Evolutionary conservation across 2,797 vertebrate genomes (phyloP), one percentile per base, ranked within the genome.

Genomic region (Tarsius wallacei): DNA sequence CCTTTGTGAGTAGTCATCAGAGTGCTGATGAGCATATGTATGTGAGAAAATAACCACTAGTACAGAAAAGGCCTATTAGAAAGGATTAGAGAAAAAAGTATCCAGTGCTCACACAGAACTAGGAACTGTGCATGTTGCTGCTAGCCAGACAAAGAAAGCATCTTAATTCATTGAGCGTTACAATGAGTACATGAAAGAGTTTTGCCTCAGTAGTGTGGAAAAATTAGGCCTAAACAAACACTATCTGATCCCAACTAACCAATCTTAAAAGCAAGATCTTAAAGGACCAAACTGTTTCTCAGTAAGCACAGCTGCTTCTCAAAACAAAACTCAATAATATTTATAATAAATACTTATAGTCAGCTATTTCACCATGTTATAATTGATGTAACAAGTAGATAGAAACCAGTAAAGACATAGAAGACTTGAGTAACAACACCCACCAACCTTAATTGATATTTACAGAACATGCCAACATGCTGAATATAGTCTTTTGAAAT

Each of bases 261-360:
- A 81, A 83, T 76, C 42, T 42, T 74, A 59, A 86, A 68, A 87
- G 57, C 51, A 81, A 36, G 42, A 74, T 57, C 61, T 89, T 31
- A 88, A 21, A 61, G 14, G 36, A 74, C 66, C 26, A 82, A 51
- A 61, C 16, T 74, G 15, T 59, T 49, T 90, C 87, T 47, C 49
- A 73, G 57, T 49, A 80, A 90, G 42, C 7, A 80, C 3, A 51
- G 59, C 8, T 51, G 42, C 36, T 57, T 73, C 66, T 57, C 49
- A 88, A 88, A 90, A 63, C n/a, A 36, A 86, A 90, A 63, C 8
- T 51, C 76, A 64, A 42, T 19, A 73, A 57, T 86, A 74, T 49
- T 53, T 89, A 57, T 66, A 51, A 95, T 61, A 59, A 95, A 53
- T 80, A 87, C 61, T 86, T 68, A 64, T 36, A 70, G 42, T 78